phyloP scores from a whole-genome alignment of 2,113 vertebrate species.

The Sturnus vulgaris region DNA sequence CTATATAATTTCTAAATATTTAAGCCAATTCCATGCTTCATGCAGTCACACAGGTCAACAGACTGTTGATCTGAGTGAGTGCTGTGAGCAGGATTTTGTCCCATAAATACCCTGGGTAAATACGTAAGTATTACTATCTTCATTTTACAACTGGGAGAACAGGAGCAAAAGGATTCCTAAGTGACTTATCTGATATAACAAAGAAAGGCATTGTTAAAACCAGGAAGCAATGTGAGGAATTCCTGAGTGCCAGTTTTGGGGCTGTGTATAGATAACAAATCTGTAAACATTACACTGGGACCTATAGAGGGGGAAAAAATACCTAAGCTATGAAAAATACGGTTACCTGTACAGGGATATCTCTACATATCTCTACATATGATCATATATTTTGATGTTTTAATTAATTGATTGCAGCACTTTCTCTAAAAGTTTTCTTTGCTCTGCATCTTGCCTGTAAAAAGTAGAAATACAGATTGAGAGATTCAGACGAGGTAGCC shows the following conservation, averaged over 20 bases:
- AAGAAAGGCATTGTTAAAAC: not conserved
- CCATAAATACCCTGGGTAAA: not conserved
- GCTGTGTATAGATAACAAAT: not conserved
- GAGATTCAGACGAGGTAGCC: not conserved
- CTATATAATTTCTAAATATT: not conserved
- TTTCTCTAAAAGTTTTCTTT: not conserved
- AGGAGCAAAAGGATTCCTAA: not conserved
- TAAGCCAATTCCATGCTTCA: not conserved
- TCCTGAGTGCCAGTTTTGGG: not conserved
- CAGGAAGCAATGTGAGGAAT: not conserved
- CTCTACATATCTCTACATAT: not conserved
- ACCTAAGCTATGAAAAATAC: not conserved
- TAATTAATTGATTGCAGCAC: not conserved
- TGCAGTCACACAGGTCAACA: not conserved
- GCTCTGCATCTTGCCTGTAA: not conserved
- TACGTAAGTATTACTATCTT: not conserved
- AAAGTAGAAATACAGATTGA: not conserved
- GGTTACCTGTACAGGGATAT: not conserved
- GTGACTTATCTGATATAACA: not conserved
- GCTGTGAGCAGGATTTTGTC: not conserved
- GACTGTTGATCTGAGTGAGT: conserved; percentile 10
- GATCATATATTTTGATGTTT: not conserved
- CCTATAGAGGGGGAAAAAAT: not conserved
- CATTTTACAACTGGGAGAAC: not conserved
- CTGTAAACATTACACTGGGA: not conserved